phyloP scores from a whole-genome alignment of 2,797 vertebrate genomes.

The Miichthys miiuy region DNA sequence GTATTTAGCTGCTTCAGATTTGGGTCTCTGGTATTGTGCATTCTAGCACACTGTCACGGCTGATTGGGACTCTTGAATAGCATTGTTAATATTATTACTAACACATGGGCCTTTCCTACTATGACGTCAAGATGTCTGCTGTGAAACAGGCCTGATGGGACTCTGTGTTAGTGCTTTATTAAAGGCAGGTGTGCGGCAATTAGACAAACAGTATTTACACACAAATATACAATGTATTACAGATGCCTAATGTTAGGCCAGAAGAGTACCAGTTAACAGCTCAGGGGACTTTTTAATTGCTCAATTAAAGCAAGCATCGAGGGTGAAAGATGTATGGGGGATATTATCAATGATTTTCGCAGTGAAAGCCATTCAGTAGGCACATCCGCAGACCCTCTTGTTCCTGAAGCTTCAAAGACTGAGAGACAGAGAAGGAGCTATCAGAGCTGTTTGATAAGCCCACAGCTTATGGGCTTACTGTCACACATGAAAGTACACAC shows the following conservation, averaged over 20 bases:
- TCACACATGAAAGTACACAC: constrained; percentile 68
- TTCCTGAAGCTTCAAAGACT: constrained; percentile 71
- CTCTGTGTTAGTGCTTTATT: neutral
- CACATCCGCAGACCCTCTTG: constrained; percentile 51
- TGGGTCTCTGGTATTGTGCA: neutral
- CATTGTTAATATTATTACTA: neutral
- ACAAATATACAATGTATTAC: neutral
- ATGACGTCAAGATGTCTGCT: neutral
- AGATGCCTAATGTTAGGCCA: constrained; percentile 1
- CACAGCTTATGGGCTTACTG: constrained; percentile 72
- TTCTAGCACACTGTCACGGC: neutral
- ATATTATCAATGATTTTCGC: constrained; percentile 53
- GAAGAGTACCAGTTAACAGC: constrained; percentile 18
- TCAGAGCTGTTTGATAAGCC: constrained; percentile 71
- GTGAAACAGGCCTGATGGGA: neutral
- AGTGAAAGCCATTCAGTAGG: constrained; percentile 35
- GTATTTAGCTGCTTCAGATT: neutral
- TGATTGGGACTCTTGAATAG: neutral
- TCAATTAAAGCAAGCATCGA: constrained; percentile 19
- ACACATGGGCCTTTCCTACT: neutral
- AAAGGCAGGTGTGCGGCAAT: neutral
- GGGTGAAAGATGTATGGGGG: constrained; percentile 31
- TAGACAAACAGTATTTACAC: neutral
- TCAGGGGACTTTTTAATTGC: constrained; percentile 9
- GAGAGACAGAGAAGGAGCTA: constrained; percentile 58